Base-by-base conservation (phyloP, 2,113 vertebrate species). In the Carassius carassius region DNA sequence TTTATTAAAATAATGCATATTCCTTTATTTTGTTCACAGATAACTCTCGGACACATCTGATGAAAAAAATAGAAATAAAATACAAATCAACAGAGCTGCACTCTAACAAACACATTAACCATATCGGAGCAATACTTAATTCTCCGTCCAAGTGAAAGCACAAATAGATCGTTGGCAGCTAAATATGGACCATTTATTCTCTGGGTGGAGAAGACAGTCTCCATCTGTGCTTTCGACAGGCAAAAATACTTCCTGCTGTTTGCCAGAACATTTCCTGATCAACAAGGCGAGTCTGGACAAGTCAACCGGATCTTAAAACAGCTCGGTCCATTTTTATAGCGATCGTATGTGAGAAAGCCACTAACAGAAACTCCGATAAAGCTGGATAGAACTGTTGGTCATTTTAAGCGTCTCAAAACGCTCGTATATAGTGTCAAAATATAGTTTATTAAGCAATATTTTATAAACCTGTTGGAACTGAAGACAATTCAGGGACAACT, bases 191-290 rank as follows among this genome's bases (percentile, higher is more conserved):
- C 81, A 67, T 35, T 44, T 82, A 82, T 72, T 60, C 12, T 12
- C 60, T 37, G 77, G 63, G 70, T 47, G 62, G 51, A 82, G 23
- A 37, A 37, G 32, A 21, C 32, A 37, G 32, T 37, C 10, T 19
- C 56, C 74, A 19, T 35, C 73, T 89, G 49, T 16, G 89, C 92
- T 92, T 89, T 90, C 87, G 86, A 83, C 81, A 11, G 84, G 86
- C 88, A 86, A 86, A 92, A 92, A 91, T 82, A 87, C 89, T 90
- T 89, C 90, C 89, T 76, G 85, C 91, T 91, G 91, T 8, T 89
- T 90, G 90, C 89, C 82, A 92, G 91, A 93, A 93, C 91, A 92
- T 86, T 87, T 84, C 79, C 87, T 76, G 37, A 47, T 47, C 16
- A 60, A 85, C 85, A 82, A 87, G 84, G 91, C 92, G 90, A 89